Evolutionary conservation across 2,888 invertebrate genomes (phyloP).

Genomic region (Dastarcus helophoroides): DNA sequence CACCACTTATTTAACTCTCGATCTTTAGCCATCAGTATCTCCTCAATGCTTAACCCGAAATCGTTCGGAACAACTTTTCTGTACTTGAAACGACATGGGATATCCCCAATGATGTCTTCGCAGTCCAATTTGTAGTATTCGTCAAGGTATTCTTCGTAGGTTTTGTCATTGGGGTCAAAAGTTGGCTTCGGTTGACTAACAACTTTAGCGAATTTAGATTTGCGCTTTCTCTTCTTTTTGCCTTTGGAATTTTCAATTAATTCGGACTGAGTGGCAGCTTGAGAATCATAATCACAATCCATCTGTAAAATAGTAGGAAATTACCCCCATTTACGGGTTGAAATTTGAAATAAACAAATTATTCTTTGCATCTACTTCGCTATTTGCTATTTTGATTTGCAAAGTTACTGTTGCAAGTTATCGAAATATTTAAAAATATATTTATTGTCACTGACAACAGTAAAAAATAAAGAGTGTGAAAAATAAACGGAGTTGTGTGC

Average conservation of each 20-base stretch:
- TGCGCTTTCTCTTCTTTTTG: slow-evolving; percentile 48
- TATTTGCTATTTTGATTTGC: no score
- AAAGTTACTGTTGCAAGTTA: no score
- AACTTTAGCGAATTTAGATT: slow-evolving; percentile 66
- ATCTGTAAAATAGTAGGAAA: slow-evolving; percentile 44
- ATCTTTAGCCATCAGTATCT: slow-evolving; percentile 87
- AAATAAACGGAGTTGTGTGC: no score
- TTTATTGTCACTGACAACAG: no score
- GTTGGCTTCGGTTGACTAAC: slow-evolving; percentile 67
- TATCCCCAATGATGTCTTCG: slow-evolving; percentile 88
- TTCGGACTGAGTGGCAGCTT: slow-evolving; percentile 43
- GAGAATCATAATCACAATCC: slow-evolving; percentile 77
- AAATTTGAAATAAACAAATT: no score
- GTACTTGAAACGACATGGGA: slow-evolving; percentile 89
- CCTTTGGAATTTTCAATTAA: slow-evolving; percentile 45
- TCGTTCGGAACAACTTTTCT: slow-evolving; percentile 78
- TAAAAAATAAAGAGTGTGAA: no score
- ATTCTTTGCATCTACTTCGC: no score
- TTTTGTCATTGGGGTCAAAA: slow-evolving; percentile 68
- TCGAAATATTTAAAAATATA: no score
- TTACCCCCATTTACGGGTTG: no score
- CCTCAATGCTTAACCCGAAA: slow-evolving; percentile 83
- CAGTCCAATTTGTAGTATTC: slow-evolving; percentile 93
- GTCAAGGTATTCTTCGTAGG: slow-evolving; percentile 80
- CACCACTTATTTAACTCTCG: slow-evolving; percentile 93